Evolutionary conservation across 2,888 invertebrate genomes (phyloP).

Genomic region (Aspidiotus destructor): DNA sequence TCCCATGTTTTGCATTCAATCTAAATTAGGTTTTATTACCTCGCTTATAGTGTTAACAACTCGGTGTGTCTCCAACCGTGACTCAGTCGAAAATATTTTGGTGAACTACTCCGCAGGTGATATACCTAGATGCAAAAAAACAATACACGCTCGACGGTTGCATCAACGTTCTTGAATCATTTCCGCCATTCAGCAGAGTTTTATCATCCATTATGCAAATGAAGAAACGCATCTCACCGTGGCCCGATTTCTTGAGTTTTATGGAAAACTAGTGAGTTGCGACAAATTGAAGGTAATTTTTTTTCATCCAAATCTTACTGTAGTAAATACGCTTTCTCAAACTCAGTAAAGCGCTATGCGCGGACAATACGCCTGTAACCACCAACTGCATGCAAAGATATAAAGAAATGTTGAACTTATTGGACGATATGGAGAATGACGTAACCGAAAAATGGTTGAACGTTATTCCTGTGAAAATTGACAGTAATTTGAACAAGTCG

Average conservation of each 20-base stretch:
- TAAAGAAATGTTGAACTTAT: constrained; percentile 11
- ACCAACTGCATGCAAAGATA: constrained; percentile 7
- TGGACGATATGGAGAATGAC: constrained; percentile 21
- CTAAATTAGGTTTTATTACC: not conserved
- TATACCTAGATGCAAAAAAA: constrained; percentile 10
- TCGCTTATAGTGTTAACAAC: too few relatives aligned
- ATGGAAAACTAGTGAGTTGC: constrained; percentile 21
- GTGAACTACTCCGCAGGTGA: not conserved
- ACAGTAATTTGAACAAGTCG: constrained; percentile 14
- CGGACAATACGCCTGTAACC: not conserved
- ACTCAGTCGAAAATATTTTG: too few relatives aligned
- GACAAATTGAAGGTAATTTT: not conserved
- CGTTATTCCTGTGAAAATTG: constrained; percentile 23
- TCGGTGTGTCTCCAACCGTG: too few relatives aligned
- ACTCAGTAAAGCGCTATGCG: too few relatives aligned
- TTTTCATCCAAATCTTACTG: too few relatives aligned
- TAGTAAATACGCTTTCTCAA: too few relatives aligned
- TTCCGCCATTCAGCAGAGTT: constrained; percentile 22
- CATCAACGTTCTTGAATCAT: constrained; percentile 1
- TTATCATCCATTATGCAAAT: constrained; percentile 23
- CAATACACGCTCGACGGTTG: not conserved
- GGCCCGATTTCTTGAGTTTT: constrained; percentile 20
- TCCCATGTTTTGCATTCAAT: constrained; percentile 1
- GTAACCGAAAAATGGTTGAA: constrained; percentile 17
- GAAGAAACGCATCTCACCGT: constrained; percentile 6